phyloP scores from a whole-genome alignment of 2,888 invertebrate genomes.

The Hirtodrosophila trivittata region DNA sequence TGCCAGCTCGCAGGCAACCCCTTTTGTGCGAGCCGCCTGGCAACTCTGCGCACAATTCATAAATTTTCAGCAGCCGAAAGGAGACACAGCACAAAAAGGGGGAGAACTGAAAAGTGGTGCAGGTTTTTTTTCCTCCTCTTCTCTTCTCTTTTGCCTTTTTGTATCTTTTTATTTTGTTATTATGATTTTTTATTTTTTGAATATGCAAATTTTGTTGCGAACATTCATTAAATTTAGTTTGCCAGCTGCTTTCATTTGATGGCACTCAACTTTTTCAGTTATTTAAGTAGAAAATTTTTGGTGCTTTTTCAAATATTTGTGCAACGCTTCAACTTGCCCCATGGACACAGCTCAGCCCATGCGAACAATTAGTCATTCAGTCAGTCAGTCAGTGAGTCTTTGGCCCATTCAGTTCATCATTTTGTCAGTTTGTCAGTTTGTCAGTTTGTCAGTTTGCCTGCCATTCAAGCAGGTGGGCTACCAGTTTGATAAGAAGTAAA shows the following conservation, averaged over 20 bases:
- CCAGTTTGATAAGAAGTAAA: conserved; percentile 61
- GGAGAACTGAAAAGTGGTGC: conserved; percentile 46
- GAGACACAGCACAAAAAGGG: conserved; percentile 23
- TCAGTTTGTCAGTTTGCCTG: no score
- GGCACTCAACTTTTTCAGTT: conserved; percentile 66
- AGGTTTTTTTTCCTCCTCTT: conserved; percentile 28
- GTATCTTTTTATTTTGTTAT: neutral
- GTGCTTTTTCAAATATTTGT: conserved; percentile 77
- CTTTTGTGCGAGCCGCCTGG: conserved; percentile 44
- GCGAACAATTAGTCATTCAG: conserved; percentile 17
- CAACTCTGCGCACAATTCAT: conserved; percentile 58
- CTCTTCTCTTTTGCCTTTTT: neutral
- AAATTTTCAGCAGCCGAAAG: conserved; percentile 44
- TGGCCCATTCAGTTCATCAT: neutral
- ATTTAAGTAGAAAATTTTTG: conserved; percentile 76
- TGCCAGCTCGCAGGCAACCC: conserved; percentile 55
- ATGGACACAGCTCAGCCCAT: conserved; percentile 12
- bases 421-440: conserved; percentile 13
- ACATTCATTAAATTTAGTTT: conserved; percentile 69
- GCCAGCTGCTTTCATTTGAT: conserved; percentile 55
- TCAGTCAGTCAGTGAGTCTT: conserved; percentile 24
- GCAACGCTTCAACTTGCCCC: conserved; percentile 65
- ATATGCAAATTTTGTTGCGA: conserved; percentile 59
- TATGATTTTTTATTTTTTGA: conserved; percentile 23
- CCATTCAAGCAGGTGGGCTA: conserved; percentile 52